Percentiles rank a stretch among this genome's conserved stretches.
Evolutionary conservation across 92 coral and sea anemone species (phyloP).

Genomic region (Ricordea florida): DNA sequence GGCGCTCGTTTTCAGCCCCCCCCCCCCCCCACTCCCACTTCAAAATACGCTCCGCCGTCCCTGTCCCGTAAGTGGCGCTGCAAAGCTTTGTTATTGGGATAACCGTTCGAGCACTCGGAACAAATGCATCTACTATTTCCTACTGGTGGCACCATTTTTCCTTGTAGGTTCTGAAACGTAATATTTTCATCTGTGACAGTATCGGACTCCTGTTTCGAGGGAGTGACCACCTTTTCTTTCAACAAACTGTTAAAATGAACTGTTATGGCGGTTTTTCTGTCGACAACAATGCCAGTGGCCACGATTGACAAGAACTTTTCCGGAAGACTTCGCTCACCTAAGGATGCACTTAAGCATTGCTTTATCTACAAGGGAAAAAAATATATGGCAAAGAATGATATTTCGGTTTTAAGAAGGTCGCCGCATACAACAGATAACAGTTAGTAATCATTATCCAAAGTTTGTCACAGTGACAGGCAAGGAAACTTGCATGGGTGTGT

Average conservation of each 20-base stretch:
- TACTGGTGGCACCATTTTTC: no score
- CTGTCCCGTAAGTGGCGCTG: slow-evolving; percentile 43
- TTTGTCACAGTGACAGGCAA: no score
- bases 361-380: slow-evolving; percentile 10
- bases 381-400: no score
- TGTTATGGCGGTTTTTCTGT: neutral
- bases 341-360: slow-evolving; percentile 25
- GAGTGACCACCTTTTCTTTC: no score
- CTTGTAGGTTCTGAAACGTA: neutral
- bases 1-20: no score
- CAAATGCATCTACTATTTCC: slow-evolving; percentile 1
- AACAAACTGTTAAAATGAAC: slow-evolving; percentile 16
- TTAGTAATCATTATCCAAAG: no score
- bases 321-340: neutral
- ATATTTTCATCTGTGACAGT: neutral
- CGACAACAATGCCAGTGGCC: slow-evolving; percentile 49
- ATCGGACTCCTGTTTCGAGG: neutral
- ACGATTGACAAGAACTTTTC: neutral
- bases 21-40: no score
- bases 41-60: no score
- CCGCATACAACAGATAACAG: no score
- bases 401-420: no score
- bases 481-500: no score
- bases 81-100: slow-evolving; percentile 38
- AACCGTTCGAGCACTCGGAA: slow-evolving; percentile 21